Conservation (phyloP, 2,797 vertebrate species). For the Erpetoichthys calabaricus region DNA sequence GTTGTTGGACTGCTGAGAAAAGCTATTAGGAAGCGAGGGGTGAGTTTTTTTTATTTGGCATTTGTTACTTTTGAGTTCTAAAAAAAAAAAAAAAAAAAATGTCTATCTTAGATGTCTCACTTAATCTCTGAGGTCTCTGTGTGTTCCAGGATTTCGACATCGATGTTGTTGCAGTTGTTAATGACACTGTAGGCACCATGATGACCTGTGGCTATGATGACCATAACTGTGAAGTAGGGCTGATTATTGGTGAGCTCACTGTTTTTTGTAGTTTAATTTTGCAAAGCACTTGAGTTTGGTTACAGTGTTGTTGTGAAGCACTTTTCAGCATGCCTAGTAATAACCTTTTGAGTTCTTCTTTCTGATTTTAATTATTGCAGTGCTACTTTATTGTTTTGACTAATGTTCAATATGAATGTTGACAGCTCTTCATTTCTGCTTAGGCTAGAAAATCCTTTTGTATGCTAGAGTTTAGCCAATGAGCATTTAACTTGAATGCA, state of each 20-base stretch:
- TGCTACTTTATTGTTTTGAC: no score
- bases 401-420: no score
- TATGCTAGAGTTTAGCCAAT: no score
- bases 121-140: neutral
- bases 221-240: slow-evolving; percentile 83
- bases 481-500: no score
- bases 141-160: slow-evolving; percentile 79
- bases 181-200: slow-evolving; percentile 94
- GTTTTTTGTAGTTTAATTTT: neutral
- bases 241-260: slow-evolving; percentile 77
- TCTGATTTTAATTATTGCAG: no score
- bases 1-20: slow-evolving; percentile 72
- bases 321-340: no score
- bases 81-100: neutral
- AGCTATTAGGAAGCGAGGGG: slow-evolving; percentile 78
- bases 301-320: no score
- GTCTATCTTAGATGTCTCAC: neutral
- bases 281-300: no score
- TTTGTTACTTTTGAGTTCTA: neutral
- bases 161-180: slow-evolving; percentile 81
- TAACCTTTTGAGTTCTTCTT: no score
- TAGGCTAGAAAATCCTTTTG: no score
- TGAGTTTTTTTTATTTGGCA: no score
- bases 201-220: slow-evolving; percentile 96
- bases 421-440: no score